phyloP scores from a whole-genome alignment of 2,888 invertebrate species.

The Phyllotreta cruciferae region DNA sequence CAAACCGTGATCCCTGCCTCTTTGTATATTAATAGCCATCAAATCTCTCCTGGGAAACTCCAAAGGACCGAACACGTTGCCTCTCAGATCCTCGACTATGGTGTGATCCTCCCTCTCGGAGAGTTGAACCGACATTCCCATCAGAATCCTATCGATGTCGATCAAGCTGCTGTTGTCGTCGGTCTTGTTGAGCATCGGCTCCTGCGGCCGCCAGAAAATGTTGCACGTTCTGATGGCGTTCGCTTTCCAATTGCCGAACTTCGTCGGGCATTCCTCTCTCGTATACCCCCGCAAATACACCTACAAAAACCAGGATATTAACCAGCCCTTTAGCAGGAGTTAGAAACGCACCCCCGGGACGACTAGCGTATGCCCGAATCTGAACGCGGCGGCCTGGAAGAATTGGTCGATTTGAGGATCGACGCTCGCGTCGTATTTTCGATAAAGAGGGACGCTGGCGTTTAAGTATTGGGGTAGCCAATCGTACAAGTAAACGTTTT shows the following conservation, averaged over 20 bases:
- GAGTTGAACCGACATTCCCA: conserved; percentile 65
- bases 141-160: conserved; percentile 63
- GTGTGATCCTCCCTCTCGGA: conserved; percentile 65
- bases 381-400: conserved; percentile 68
- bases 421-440: conserved; percentile 62
- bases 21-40: conserved; percentile 67
- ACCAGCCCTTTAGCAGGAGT: too few relatives aligned
- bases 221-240: conserved; percentile 63
- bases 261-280: conserved; percentile 54
- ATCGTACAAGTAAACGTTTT: conserved; percentile 61
- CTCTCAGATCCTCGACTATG: conserved; percentile 67
- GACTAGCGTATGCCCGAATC: conserved; percentile 68
- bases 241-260: conserved; percentile 46
- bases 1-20: conserved; percentile 65
- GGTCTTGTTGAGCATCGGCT: conserved; percentile 49
- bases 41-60: conserved; percentile 67
- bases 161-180: conserved; percentile 47
- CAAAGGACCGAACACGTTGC: conserved; percentile 65
- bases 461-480: conserved; percentile 63
- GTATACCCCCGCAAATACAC: conserved; percentile 59
- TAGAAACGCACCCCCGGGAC: conserved; percentile 60
- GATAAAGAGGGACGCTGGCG: conserved; percentile 39
- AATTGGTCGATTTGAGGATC: conserved; percentile 69
- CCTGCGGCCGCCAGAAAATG: conserved; percentile 64
- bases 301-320: background rate